phyloP scores from a whole-genome alignment of 2,113 vertebrate genomes.

The Ochotona princeps region DNA sequence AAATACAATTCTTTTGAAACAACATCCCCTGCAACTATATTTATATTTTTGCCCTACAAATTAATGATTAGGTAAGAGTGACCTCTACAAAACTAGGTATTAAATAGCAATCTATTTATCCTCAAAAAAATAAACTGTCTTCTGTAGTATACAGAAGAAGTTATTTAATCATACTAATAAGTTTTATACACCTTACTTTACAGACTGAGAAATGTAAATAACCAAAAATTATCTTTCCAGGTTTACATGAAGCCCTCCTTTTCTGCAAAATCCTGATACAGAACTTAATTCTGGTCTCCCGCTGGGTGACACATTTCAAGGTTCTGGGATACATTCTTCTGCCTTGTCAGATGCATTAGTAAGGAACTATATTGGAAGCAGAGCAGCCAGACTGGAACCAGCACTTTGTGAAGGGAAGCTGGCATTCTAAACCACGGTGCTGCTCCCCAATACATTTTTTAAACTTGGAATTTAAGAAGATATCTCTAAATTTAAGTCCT shows the following conservation, averaged over 20 bases:
- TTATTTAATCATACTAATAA: not conserved
- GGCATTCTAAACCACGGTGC: not conserved
- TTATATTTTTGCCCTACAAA: conserved; percentile 32
- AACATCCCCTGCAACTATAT: not conserved
- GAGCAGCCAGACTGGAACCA: no score
- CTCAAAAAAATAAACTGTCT: not conserved
- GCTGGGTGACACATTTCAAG: no score
- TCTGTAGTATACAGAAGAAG: not conserved
- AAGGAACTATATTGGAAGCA: no score
- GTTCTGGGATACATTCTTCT: not conserved
- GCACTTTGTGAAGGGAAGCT: no score
- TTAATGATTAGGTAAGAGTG: conserved; percentile 17
- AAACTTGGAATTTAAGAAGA: no score
- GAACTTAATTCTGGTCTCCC: no score
- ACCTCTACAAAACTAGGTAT: not conserved
- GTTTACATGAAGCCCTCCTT: not conserved
- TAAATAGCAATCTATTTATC: not conserved
- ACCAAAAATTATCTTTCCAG: conserved; percentile 14
- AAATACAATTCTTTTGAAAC: not conserved
- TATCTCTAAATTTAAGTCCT: no score
- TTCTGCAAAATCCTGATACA: not conserved
- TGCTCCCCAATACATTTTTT: no score
- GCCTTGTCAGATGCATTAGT: not conserved
- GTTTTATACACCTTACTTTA: not conserved
- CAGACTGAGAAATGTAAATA: not conserved